Evolutionary conservation across 2,113 vertebrate species (phyloP).

Genomic region (Neoarius graeffei): DNA sequence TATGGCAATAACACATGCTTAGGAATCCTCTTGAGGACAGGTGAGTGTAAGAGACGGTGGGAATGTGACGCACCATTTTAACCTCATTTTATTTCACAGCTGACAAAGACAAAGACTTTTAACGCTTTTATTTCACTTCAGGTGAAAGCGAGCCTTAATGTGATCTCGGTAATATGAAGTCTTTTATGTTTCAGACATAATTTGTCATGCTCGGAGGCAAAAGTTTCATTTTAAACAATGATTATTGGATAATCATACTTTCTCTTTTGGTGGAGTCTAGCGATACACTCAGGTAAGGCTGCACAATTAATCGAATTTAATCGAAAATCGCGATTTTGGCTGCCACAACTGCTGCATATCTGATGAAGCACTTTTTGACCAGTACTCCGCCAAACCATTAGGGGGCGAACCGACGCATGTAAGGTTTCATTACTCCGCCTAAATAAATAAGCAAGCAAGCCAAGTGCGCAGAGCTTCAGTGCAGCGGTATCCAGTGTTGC

Average conservation of each 20-base stretch:
- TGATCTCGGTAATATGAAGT: too few species aligned
- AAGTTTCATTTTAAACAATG: not conserved
- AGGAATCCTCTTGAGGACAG: not conserved
- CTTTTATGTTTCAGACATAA: not conserved
- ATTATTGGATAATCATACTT: not conserved
- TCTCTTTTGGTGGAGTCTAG: not conserved
- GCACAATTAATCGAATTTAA: too few species aligned
- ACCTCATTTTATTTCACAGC: not conserved
- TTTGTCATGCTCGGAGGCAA: not conserved
- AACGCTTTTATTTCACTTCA: not conserved
- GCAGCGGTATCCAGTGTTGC: too few species aligned
- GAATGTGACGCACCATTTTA: not conserved
- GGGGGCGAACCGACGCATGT: too few species aligned
- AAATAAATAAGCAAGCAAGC: too few species aligned
- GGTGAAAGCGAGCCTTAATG: not conserved
- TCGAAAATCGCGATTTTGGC: too few species aligned
- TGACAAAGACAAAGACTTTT: not conserved
- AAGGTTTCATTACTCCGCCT: too few species aligned
- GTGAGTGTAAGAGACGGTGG: not conserved
- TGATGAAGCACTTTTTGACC: too few species aligned
- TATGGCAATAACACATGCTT: not conserved
- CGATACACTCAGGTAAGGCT: too few species aligned
- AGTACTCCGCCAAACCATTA: too few species aligned
- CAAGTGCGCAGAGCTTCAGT: too few species aligned
- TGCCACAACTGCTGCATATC: too few species aligned